Evolutionary conservation across 2,797 vertebrate species (phyloP).

Genomic region (Neosalanx taihuensis): DNA sequence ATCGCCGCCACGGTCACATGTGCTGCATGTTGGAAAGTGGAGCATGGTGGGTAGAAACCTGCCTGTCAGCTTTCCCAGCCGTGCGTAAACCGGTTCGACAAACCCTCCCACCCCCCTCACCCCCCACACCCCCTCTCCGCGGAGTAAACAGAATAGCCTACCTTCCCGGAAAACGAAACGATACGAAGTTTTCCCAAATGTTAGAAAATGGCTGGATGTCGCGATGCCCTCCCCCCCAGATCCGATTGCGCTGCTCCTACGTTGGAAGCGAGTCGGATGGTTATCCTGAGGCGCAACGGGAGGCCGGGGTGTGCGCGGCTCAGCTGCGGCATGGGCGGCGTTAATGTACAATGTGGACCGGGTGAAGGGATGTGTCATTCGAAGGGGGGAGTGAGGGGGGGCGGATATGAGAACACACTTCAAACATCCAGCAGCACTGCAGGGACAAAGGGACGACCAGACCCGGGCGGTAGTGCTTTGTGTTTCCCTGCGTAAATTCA

Average conservation of each 20-base stretch:
- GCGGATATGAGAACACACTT: slow-evolving; percentile 25
- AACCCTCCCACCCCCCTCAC: neutral
- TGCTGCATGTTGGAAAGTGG: slow-evolving; percentile 50
- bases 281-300: slow-evolving; percentile 11
- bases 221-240: slow-evolving; percentile 20
- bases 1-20: slow-evolving; percentile 42
- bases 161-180: neutral
- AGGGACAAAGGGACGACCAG: neutral
- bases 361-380: slow-evolving; percentile 26
- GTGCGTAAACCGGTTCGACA: slow-evolving; percentile 4
- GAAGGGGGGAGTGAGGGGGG: slow-evolving; percentile 10
- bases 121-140: slow-evolving; percentile 14
- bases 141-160: neutral
- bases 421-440: slow-evolving; percentile 4
- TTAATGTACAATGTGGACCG: slow-evolving; percentile 13
- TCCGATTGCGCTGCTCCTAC: slow-evolving; percentile 28
- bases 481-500: no score
- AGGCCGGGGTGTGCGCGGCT: neutral
- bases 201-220: slow-evolving; percentile 56
- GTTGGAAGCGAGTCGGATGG: slow-evolving; percentile 30
- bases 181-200: slow-evolving; percentile 32
- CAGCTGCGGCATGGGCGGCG: slow-evolving; percentile 3
- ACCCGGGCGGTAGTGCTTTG: slow-evolving; percentile 1
- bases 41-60: slow-evolving; percentile 30
- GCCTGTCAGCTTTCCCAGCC: slow-evolving; percentile 27